These are phyloP conservation scores for Neodiprion pinetum DNA, from an alignment of 1,140 invertebrate species.

Conservation along the genomic window DNA sequence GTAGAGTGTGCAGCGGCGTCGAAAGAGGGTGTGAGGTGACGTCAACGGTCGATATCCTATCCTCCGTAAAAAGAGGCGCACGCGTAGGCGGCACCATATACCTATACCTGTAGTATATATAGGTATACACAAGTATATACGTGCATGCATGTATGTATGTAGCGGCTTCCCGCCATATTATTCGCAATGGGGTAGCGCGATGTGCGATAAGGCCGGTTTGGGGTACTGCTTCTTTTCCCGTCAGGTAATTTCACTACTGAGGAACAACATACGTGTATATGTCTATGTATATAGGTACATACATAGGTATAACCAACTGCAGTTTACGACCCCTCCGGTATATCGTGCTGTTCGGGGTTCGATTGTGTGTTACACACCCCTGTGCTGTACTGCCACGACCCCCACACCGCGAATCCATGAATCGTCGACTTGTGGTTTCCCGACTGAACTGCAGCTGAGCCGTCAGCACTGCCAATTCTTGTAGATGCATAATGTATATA, in stretches of 20 bases:
- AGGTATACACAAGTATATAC: not conserved
- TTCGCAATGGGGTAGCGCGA: slow-evolving; percentile 55
- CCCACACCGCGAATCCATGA: not conserved
- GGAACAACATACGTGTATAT: not conserved
- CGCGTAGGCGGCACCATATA: slow-evolving; percentile 30
- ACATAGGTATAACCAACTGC: not conserved
- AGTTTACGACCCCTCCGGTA: not conserved
- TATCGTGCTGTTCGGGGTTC: not conserved
- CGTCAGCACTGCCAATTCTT: too few relatives aligned
- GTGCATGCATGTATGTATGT: not conserved
- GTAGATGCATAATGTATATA: too few relatives aligned
- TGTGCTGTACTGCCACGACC: not conserved
- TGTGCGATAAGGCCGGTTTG: slow-evolving; percentile 72
- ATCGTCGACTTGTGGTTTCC: not conserved
- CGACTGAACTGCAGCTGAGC: not conserved
- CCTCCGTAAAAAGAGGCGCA: slow-evolving; percentile 34
- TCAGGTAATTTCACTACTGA: slow-evolving; percentile 63
- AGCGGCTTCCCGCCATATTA: slow-evolving; percentile 64
- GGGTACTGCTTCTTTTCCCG: slow-evolving; percentile 70
- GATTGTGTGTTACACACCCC: not conserved
- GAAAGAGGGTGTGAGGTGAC: slow-evolving; percentile 42
- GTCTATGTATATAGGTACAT: too few relatives aligned
- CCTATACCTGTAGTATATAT: too few relatives aligned
- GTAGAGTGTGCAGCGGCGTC: not conserved
- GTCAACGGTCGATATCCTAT: slow-evolving; percentile 55